phyloP scores from a whole-genome alignment of 1,140 invertebrate genomes.

The Frieseomelitta varia region DNA sequence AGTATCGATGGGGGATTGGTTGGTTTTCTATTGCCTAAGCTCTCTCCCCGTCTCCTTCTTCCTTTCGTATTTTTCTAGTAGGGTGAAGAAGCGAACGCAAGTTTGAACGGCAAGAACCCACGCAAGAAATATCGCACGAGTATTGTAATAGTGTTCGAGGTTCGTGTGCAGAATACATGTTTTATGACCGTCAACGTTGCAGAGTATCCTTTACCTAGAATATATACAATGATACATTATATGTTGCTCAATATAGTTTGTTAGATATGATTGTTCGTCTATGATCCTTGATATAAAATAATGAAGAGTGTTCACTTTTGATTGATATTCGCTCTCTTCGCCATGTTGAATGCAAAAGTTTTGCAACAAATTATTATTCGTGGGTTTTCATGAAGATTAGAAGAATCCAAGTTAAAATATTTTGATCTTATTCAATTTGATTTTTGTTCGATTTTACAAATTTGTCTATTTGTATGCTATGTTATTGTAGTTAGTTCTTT shows the following conservation, averaged over 20 bases:
- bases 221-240: not conserved
- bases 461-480: too few relatives aligned
- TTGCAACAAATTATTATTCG: too few relatives aligned
- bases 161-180: conserved; percentile 4
- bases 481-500: not conserved
- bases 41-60: conserved; percentile 33
- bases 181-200: not conserved
- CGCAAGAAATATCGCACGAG: conserved; percentile 29
- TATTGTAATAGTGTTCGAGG: not conserved
- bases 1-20: conserved; percentile 61
- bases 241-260: too few relatives aligned
- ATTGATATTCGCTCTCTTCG: too few relatives aligned
- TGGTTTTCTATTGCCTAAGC: conserved; percentile 62
- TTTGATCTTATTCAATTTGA: not conserved
- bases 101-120: conserved; percentile 10
- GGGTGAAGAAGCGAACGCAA: not conserved
- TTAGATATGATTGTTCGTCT: not conserved
- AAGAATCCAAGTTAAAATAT: not conserved
- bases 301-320: too few relatives aligned
- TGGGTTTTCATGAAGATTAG: not conserved
- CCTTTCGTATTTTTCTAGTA: not conserved
- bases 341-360: not conserved
- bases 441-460: too few relatives aligned
- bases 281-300: not conserved
- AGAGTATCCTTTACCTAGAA: not conserved